Evolutionary conservation across 2,888 invertebrate species (phyloP).

Genomic region (Lasioglossum calceatum): DNA sequence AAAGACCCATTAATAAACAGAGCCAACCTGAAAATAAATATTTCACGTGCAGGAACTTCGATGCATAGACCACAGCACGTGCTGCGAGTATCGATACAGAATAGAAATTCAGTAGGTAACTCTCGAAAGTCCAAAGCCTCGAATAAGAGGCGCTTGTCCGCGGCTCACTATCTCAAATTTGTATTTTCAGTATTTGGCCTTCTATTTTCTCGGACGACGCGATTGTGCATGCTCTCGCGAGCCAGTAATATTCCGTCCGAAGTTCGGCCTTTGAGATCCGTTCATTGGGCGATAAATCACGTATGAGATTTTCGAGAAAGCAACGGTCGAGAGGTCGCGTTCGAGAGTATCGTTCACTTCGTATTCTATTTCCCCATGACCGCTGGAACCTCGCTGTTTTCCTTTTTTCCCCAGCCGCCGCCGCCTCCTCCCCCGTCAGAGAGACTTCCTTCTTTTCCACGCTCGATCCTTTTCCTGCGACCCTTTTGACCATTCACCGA

Average conservation of each 20-base stretch:
- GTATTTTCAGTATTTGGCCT: not conserved
- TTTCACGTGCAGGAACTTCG: not conserved
- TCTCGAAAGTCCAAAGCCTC: not conserved
- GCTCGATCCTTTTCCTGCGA: slow-evolving; percentile 42
- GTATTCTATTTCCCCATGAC: slow-evolving; percentile 47
- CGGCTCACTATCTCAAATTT: not conserved
- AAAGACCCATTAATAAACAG: not conserved
- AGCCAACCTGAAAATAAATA: not conserved
- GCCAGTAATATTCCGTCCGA: not conserved
- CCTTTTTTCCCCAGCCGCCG: slow-evolving; percentile 31
- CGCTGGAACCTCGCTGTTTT: slow-evolving; percentile 40
- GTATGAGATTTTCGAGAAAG: slow-evolving; percentile 17
- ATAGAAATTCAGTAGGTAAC: not conserved
- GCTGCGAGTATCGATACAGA: not conserved
- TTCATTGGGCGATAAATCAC: slow-evolving; percentile 34
- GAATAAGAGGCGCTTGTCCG: not conserved
- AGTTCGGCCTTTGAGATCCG: not conserved
- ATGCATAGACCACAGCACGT: not conserved
- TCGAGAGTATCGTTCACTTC: slow-evolving; percentile 20
- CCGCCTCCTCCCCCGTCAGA: not conserved
- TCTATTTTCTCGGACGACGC: not conserved
- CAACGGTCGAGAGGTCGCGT: not conserved
- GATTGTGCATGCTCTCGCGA: not conserved
- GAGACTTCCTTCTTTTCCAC: slow-evolving; percentile 38
- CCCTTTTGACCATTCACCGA: slow-evolving; percentile 61